Evolutionary conservation across 2,888 invertebrate species (phyloP).

Genomic region (Carterocephalus palaemon): DNA sequence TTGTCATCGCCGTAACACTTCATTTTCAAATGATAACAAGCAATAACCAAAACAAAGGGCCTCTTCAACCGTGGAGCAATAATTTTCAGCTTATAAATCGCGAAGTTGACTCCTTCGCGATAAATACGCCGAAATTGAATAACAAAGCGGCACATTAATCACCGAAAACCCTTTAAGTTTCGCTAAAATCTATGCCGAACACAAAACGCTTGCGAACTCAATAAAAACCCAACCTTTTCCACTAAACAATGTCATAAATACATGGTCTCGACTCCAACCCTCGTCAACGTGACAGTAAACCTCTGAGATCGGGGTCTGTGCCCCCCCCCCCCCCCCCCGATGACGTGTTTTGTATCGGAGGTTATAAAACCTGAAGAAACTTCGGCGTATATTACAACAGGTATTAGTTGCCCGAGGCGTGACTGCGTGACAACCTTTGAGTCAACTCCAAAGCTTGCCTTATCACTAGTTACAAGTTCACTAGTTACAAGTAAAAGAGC

Average conservation of each 20-base stretch:
- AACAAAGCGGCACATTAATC: slow-evolving; percentile 4
- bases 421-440: too few species aligned
- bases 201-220: slow-evolving; percentile 13
- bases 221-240: slow-evolving; percentile 18
- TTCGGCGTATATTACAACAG: not conserved
- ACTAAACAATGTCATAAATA: slow-evolving; percentile 25
- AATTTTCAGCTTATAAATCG: too few species aligned
- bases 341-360: slow-evolving; percentile 13
- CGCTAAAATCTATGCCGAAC: slow-evolving; percentile 16
- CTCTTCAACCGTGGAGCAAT: too few species aligned
- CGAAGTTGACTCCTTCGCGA: too few species aligned
- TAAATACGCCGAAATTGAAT: too few species aligned
- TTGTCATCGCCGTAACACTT: too few species aligned
- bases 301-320: slow-evolving; percentile 11
- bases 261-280: slow-evolving; percentile 20
- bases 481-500: too few species aligned
- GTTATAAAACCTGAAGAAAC: slow-evolving; percentile 5
- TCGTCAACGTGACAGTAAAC: slow-evolving; percentile 24
- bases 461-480: too few species aligned
- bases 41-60: too few species aligned
- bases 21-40: too few species aligned
- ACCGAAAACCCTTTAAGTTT: slow-evolving; percentile 1
- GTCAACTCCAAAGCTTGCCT: too few species aligned
- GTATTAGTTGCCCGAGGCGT: too few species aligned
- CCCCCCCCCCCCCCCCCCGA: not conserved